Evolutionary conservation across 2,113 vertebrate genomes (phyloP).

Genomic region (Hiodon alosoides): DNA sequence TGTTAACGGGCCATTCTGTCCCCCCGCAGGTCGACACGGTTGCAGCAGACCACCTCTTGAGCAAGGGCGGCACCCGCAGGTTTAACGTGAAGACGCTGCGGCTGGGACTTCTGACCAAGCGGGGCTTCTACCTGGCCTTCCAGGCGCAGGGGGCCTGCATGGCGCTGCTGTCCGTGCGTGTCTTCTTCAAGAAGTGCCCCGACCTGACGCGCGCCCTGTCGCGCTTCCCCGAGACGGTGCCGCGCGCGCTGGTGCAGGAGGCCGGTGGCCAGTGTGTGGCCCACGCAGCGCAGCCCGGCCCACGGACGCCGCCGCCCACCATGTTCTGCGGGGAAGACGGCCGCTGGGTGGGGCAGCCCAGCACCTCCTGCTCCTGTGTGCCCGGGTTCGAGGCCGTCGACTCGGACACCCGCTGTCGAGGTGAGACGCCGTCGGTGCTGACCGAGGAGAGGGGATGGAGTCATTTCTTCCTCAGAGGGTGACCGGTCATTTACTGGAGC

Average conservation of each 20-base stretch:
- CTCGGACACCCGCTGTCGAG: conserved; percentile 59
- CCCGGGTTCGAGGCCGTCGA: conserved; percentile 62
- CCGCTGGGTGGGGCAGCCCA: conserved; percentile 71
- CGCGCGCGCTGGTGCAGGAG: conserved; percentile 69
- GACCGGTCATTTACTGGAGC: too few relatives aligned
- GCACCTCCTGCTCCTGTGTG: conserved; percentile 66
- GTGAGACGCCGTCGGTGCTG: conserved; percentile 45
- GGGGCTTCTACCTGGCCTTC: conserved; percentile 77
- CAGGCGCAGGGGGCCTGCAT: conserved; percentile 78
- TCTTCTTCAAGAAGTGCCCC: conserved; percentile 73
- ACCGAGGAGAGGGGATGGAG: background rate
- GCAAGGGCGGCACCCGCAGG: conserved; percentile 46
- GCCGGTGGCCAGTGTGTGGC: conserved; percentile 70
- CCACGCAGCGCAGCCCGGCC: conserved; percentile 49
- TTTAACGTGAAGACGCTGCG: conserved; percentile 69
- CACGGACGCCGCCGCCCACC: conserved; percentile 56
- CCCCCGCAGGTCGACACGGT: conserved; percentile 58
- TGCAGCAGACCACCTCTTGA: conserved; percentile 69
- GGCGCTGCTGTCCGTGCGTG: conserved; percentile 71
- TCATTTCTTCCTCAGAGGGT: too few relatives aligned
- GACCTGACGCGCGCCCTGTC: conserved; percentile 60
- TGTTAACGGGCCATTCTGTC: background rate
- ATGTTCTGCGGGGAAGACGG: conserved; percentile 79
- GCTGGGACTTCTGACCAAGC: conserved; percentile 53
- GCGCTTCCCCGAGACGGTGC: conserved; percentile 68